Evolutionary conservation across 2,113 vertebrate species (phyloP), one percentile per base, ranked within the genome.

Genomic region (Hiodon tergisus): DNA sequence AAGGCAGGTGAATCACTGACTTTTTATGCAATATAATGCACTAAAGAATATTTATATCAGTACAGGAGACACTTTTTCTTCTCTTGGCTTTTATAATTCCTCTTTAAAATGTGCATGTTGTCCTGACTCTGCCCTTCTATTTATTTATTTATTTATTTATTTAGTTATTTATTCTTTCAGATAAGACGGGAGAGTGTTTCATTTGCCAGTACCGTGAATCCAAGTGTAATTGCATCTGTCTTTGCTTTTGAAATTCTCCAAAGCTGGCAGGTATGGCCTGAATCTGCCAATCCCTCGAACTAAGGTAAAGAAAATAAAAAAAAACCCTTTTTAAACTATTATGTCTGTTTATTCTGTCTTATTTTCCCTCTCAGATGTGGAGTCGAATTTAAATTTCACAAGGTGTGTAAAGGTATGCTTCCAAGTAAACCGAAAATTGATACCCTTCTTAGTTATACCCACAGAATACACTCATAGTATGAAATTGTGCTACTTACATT

Each of bases 21-120:
- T 84, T 83, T 77, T 75, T 79, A 78, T 82, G 82, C 79, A 81
- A 79, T 73, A 77, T 79, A 78, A 84, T 84, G 83, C 87, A 84
- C 85, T 77, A 77, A 88, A 88, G 88, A 85, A 87, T 89, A 89
- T 90, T 87, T 87, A 89, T 87, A 85, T 77, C 14, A 57, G 67
- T 72, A 74, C 75, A 77, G 55, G 67, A 54, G 68, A 51, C 53
- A 61, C 77, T 65, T 76, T 71, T 69, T 72, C 78, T 77, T 83
- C 58, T 62, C 83, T 80, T 81, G 81, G 83, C 84, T 88, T 86
- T 84, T 87, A 82, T 86, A 86, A 84, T 85, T 80, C 63, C 50
- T 74, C 80, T 84, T 80, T 74, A 78, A 84, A 79, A 83, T 81
- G 74, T 73, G 74, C 77, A 77, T 84, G 82, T 79, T 79, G 81